Percentiles rank a stretch among this genome's conserved stretches.
These are phyloP conservation scores for Labeo calbasu DNA, from an alignment of 2,797 vertebrate genomes.

Conservation along the genomic window DNA sequence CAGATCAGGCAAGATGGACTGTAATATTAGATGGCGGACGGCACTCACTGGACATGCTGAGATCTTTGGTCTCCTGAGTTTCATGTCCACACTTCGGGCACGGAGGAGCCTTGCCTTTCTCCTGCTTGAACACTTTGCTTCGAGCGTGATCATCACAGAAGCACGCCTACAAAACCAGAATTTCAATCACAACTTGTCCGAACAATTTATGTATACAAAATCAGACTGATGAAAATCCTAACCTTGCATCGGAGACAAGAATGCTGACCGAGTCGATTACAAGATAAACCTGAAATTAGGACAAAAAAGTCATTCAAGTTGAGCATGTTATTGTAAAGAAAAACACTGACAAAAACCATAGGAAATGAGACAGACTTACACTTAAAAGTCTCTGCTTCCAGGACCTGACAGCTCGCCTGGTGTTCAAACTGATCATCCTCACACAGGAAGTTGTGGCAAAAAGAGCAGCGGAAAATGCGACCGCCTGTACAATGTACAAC, in stretches of 20 bases:
- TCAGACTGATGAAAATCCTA: slow-evolving; percentile 41
- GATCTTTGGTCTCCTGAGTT: slow-evolving; percentile 97
- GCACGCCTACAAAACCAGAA: slow-evolving; percentile 80
- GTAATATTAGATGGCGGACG: not conserved
- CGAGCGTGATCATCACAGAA: slow-evolving; percentile 95
- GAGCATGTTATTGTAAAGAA: not conserved
- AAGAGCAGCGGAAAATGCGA: slow-evolving; percentile 95
- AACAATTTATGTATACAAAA: not conserved
- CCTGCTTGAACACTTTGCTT: slow-evolving; percentile 97
- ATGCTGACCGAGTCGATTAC: slow-evolving; percentile 94
- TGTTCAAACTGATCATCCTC: slow-evolving; percentile 99
- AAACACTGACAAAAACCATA: not conserved
- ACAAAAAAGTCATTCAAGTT: not conserved
- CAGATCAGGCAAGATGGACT: not conserved
- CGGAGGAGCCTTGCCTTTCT: slow-evolving; percentile 92
- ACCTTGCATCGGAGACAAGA: slow-evolving; percentile 98
- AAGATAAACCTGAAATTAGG: slow-evolving; percentile 86
- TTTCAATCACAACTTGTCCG: not conserved
- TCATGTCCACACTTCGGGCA: slow-evolving; percentile 98
- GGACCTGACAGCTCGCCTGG: slow-evolving; percentile 97
- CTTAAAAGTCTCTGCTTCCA: slow-evolving; percentile 97
- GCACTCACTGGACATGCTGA: slow-evolving; percentile 99
- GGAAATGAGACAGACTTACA: slow-evolving; percentile 83
- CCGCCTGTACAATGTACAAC: slow-evolving; percentile 79
- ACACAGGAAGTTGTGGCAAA: slow-evolving; percentile 95